Conservation (phyloP, 2,888 invertebrate genomes). For the Andrena fulva region DNA sequence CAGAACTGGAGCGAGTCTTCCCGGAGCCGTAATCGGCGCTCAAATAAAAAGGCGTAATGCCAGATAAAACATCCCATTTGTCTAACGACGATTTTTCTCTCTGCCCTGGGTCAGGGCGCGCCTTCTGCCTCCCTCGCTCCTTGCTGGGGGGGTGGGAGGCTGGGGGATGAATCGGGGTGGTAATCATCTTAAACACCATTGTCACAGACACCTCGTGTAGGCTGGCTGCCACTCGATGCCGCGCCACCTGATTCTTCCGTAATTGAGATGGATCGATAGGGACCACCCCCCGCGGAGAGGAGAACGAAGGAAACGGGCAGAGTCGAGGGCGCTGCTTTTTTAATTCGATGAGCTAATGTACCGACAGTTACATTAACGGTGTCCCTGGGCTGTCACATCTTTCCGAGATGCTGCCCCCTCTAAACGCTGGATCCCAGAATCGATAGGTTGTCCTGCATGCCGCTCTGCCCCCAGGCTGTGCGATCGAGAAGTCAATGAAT, state of each 20-base stretch:
- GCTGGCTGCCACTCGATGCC: constrained; percentile 48
- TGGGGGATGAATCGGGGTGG: constrained; percentile 74
- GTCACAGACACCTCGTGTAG: constrained; percentile 70
- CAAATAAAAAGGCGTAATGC: constrained; percentile 83
- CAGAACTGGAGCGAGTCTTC: constrained; percentile 48
- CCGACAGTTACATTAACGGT: constrained; percentile 60
- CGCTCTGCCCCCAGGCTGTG: background rate
- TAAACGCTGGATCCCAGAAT: background rate
- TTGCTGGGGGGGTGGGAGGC: constrained; percentile 4
- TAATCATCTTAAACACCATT: constrained; percentile 83
- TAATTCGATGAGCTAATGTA: constrained; percentile 63
- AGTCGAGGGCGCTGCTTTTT: constrained; percentile 56
- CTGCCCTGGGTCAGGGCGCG: constrained; percentile 45
- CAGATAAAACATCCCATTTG: constrained; percentile 84
- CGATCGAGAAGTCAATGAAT: too few relatives aligned
- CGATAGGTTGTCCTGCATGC: background rate
- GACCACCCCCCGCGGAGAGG: constrained; percentile 23
- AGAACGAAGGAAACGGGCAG: constrained; percentile 12
- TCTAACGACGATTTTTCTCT: constrained; percentile 83
- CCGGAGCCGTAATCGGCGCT: constrained; percentile 80
- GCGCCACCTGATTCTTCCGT: constrained; percentile 79
- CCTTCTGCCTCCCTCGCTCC: constrained; percentile 11
- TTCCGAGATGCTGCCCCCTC: background rate
- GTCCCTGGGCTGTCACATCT: constrained; percentile 21
- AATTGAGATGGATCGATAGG: constrained; percentile 80